A percentile compares a stretch with the other conserved stretches of the same genome.
These are phyloP conservation scores for Cyclina sinensis DNA, from an alignment of 1,140 invertebrate species.

Conservation along the genomic window DNA sequence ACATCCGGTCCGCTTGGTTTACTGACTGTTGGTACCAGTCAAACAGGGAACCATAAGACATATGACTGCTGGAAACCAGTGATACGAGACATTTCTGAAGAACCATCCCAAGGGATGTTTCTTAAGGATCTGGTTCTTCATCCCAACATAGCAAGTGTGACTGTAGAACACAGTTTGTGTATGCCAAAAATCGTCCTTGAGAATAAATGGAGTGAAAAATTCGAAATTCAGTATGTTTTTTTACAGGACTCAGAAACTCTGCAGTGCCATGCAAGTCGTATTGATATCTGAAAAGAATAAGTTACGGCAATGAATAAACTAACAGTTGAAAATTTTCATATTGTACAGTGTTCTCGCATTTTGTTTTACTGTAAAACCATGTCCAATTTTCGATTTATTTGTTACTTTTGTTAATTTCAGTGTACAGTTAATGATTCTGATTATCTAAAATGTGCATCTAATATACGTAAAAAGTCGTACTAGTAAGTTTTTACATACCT, in stretches of 20 bases:
- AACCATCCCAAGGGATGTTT: not conserved
- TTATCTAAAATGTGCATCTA: no score
- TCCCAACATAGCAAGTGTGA: not conserved
- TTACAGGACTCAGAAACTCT: not conserved
- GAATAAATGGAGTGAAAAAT: not conserved
- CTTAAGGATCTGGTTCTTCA: not conserved
- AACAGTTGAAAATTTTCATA: no score
- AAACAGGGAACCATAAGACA: not conserved
- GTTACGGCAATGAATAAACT: no score
- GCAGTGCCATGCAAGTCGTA: not conserved
- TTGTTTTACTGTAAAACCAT: no score
- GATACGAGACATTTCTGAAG: not conserved
- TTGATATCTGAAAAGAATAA: no score
- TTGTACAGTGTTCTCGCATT: no score
- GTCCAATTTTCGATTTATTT: no score
- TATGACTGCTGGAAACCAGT: slow-evolving; percentile 25
- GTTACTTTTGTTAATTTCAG: no score
- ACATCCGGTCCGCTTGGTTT: not conserved
- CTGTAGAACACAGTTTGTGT: not conserved
- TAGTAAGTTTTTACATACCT: no score
- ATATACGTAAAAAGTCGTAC: no score
- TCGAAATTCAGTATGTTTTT: not conserved
- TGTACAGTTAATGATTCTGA: no score
- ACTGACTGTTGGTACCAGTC: not conserved
- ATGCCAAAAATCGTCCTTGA: not conserved